phyloP scores from a whole-genome alignment of 1,140 invertebrate species.

The Protaetia brevitarsis region DNA sequence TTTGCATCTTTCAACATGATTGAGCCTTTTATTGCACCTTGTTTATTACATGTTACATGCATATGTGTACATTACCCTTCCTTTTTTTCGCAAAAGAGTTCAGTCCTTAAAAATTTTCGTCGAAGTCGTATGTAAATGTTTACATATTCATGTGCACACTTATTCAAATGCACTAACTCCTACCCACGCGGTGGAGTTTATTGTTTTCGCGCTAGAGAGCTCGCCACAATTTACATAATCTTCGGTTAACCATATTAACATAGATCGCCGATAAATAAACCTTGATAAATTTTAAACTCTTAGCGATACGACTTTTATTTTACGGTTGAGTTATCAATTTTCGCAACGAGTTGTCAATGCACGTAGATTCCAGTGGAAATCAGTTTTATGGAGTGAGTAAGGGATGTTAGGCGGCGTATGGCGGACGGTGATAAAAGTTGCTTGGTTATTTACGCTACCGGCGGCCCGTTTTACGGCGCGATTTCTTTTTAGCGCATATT shows the following conservation, averaged over 20 bases:
- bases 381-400: neutral
- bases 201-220: neutral
- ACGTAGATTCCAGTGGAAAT: neutral
- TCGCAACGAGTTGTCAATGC: conserved; percentile 11
- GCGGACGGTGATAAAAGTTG: neutral
- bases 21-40: too few relatives aligned
- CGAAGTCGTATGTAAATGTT: neutral
- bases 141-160: neutral
- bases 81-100: neutral
- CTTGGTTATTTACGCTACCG: conserved; percentile 10
- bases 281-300: neutral
- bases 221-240: neutral
- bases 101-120: too few relatives aligned
- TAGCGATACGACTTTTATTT: neutral
- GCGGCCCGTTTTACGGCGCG: conserved; percentile 5
- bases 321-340: conserved; percentile 9
- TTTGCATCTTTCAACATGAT: too few relatives aligned
- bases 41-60: too few relatives aligned
- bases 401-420: neutral
- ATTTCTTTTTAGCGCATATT: conserved; percentile 13
- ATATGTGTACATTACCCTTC: neutral
- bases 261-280: conserved; percentile 3
- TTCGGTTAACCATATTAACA: neutral
- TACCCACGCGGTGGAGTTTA: neutral
- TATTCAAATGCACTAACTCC: neutral